A percentile compares a stretch with the other conserved stretches of the same genome.
phyloP scores from a whole-genome alignment of 1,140 invertebrate species.

The Drosophila pseudoobscura region DNA sequence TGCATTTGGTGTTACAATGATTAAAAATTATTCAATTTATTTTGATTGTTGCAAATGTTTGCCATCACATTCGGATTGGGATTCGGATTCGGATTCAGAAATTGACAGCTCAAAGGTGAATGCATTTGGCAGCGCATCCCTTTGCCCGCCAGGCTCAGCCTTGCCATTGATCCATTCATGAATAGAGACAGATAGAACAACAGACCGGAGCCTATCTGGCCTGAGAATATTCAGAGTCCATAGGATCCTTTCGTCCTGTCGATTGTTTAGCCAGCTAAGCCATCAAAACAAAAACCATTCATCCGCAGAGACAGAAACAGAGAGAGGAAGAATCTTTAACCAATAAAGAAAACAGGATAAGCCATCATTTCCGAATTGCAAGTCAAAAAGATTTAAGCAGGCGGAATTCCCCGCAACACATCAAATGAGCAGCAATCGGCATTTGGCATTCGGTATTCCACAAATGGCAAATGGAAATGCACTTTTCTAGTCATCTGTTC shows the following conservation, averaged over 20 bases:
- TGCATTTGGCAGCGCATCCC: conserved; percentile 10
- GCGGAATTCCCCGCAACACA: conserved; percentile 74
- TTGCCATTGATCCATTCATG: conserved; percentile 41
- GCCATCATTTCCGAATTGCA: conserved; percentile 76
- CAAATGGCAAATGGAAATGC: conserved; percentile 47
- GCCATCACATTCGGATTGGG: not conserved
- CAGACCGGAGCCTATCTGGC: conserved; percentile 12
- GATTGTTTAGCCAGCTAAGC: conserved; percentile 71
- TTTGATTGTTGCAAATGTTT: conserved; percentile 9
- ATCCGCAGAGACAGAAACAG: conserved; percentile 26
- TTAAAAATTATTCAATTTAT: conserved; percentile 24
- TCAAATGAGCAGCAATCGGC: conserved; percentile 28
- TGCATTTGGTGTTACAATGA: too few relatives aligned
- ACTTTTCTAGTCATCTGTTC: conserved; percentile 72
- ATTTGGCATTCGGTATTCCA: not conserved
- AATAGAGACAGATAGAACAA: conserved; percentile 41
- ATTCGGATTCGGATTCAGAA: conserved; percentile 2
- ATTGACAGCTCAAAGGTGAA: conserved; percentile 27
- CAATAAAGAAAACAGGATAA: conserved; percentile 82
- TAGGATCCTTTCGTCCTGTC: conserved; percentile 5
- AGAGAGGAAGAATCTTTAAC: conserved; percentile 53
- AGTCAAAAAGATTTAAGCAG: conserved; percentile 81
- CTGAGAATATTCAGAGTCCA: conserved; percentile 23
- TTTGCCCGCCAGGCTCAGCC: conserved; percentile 42
- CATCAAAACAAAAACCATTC: conserved; percentile 61